Conservation (phyloP, 2,113 vertebrate genomes). For the Ameiurus melas region DNA sequence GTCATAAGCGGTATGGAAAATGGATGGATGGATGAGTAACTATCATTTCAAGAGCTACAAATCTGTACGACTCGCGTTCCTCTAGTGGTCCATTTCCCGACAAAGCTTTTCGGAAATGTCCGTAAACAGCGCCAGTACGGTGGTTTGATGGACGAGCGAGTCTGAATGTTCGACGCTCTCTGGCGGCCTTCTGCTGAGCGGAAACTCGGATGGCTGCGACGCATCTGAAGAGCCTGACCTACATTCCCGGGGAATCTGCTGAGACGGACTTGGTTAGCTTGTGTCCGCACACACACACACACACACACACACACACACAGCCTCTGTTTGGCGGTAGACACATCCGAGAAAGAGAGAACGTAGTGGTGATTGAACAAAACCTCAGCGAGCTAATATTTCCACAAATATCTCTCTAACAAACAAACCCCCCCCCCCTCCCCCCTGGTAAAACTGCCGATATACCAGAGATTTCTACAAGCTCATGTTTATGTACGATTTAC, state of each 20-base stretch:
- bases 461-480: background rate
- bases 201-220: conserved; percentile 70
- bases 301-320: conserved; percentile 47
- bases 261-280: conserved; percentile 65
- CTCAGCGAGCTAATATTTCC: conserved; percentile 70
- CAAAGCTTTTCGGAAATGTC: background rate
- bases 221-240: conserved; percentile 63
- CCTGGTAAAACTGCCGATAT: conserved; percentile 23
- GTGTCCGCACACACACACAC: conserved; percentile 17
- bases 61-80: background rate
- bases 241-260: conserved; percentile 62
- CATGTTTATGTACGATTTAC: background rate
- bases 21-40: no score
- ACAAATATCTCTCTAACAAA: background rate
- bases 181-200: conserved; percentile 64
- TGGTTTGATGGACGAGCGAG: background rate
- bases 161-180: background rate
- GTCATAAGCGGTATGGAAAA: no score
- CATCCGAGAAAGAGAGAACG: conserved; percentile 66
- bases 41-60: background rate
- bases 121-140: background rate
- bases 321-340: conserved; percentile 70
- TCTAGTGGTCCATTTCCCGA: background rate
- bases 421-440: no score
- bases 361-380: conserved; percentile 63